Base-by-base conservation (phyloP, 2,888 invertebrate genomes). In the Lycocerus yunnanus region DNA sequence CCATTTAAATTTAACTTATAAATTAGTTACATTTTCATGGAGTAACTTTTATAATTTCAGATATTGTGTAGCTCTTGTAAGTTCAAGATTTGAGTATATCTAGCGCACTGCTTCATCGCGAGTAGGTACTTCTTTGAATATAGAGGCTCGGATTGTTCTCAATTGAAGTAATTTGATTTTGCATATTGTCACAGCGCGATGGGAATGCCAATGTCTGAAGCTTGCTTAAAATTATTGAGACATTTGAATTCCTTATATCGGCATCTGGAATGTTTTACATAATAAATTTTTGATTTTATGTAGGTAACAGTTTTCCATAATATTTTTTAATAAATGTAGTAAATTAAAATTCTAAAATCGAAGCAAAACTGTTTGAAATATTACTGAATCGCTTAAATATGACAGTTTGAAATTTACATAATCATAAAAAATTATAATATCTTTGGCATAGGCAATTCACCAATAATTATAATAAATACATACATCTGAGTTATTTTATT, bases 181-280 rank as follows among this genome's bases (percentile, higher is more conserved):
- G 73, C 69, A 76, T 76, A 73, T 73, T 76, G 75, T 65, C 74
- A 68, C 71, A 71, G 68, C 74, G 71, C 65, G 68, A 71, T 68
- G 74, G 61, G 74, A 71, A 71, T 74, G 18, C 61, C 61, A 63
- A 63, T 63, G 61, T 63, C 61, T 63, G n/a, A 24, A 58, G 69
- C 63, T 73, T 73, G 69, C 21, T 27, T 75, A 77, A 71, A 71
- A 69, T 72, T 77, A 78, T 78, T 78, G 69, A 72, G 59, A 43
- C 59, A 61, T 27, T 13, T 18, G 18, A 63, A 15, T 24, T 11
- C 66, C 66, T 27, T 15, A 24, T 21, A 66, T 66, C 15, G 15
- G 27, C 61, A 16, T 15, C 61, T 63, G 16, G 61, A 16, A 63
- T 18, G 61, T 16, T 63, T 63, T 63, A 63, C 16, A 63, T 63